Conservation (phyloP, 2,888 invertebrate species). For the Drosophila neonasuta region DNA sequence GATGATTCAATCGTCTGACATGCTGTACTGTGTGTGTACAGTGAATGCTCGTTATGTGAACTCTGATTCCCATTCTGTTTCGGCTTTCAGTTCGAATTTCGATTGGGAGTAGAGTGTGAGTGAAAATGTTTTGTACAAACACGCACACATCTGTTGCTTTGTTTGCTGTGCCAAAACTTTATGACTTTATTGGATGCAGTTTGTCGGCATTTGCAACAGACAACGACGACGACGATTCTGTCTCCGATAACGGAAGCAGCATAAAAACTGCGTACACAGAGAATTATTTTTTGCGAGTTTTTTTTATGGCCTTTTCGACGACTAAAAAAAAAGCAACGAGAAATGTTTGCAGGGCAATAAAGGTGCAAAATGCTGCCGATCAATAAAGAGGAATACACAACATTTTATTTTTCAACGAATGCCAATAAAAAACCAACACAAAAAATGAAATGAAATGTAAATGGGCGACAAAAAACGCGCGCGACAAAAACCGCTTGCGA, state of each 20-base stretch:
- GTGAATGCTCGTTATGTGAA: constrained; percentile 9
- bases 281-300: constrained; percentile 17
- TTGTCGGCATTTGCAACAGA: constrained; percentile 31
- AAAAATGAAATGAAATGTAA: constrained; percentile 1
- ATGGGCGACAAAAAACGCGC: constrained; percentile 12
- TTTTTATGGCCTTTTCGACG: constrained; percentile 29
- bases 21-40: constrained; percentile 15
- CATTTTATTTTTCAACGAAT: constrained; percentile 19
- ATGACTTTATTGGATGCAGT: constrained; percentile 49
- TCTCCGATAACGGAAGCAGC: constrained; percentile 26
- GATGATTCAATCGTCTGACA: constrained; percentile 68
- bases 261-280: constrained; percentile 38
- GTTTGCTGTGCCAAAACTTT: constrained; percentile 28
- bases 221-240: constrained; percentile 7
- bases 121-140: constrained; percentile 3
- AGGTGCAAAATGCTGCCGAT: constrained; percentile 35
- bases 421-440: background rate
- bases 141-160: constrained; percentile 37
- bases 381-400: constrained; percentile 22
- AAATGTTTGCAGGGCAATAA: constrained; percentile 46
- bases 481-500: constrained; percentile 10
- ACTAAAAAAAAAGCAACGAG: constrained; percentile 20
- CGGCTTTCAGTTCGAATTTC: background rate
- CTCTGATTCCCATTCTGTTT: background rate
- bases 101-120: background rate